Conservation (phyloP, 2,888 invertebrate genomes). For the Sinhomidia bicolor region DNA sequence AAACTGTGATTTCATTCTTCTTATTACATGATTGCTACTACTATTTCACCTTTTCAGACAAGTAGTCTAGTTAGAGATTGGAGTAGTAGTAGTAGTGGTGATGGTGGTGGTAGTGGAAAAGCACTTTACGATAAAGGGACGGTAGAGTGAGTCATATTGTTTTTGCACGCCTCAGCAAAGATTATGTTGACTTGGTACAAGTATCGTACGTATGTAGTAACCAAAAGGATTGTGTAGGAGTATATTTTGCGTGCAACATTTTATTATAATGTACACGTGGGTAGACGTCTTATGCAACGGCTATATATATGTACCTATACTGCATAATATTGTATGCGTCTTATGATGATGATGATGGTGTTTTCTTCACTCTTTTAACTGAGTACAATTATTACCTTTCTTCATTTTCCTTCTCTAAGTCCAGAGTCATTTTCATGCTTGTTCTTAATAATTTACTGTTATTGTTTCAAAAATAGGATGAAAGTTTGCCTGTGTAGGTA, state of each 20-base stretch:
- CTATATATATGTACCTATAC: neutral
- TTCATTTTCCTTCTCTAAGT: constrained; percentile 54
- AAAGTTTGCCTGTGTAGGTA: neutral
- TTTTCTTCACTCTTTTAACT: constrained; percentile 10
- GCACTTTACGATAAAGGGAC: neutral
- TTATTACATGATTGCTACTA: constrained; percentile 52
- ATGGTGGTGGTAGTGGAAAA: neutral
- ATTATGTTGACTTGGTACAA: neutral
- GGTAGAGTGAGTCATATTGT: constrained; percentile 12
- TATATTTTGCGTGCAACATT: constrained; percentile 14
- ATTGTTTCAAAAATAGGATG: constrained; percentile 42
- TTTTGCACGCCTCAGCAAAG: constrained; percentile 57
- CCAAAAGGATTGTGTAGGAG: too few species aligned
- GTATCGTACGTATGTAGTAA: too few species aligned
- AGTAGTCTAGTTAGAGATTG: neutral
- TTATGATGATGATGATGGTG: constrained; percentile 54
- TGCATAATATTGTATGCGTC: neutral
- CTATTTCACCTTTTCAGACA: constrained; percentile 37
- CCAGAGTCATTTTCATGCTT: constrained; percentile 62
- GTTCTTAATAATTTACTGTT: constrained; percentile 64
- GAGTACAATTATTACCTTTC: constrained; percentile 45
- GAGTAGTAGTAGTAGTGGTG: neutral
- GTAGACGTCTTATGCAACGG: constrained; percentile 11
- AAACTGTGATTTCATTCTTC: constrained; percentile 40
- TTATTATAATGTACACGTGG: neutral